phyloP scores from a whole-genome alignment of 92 coral and sea anemone species.

The Pocillopora grandis region DNA sequence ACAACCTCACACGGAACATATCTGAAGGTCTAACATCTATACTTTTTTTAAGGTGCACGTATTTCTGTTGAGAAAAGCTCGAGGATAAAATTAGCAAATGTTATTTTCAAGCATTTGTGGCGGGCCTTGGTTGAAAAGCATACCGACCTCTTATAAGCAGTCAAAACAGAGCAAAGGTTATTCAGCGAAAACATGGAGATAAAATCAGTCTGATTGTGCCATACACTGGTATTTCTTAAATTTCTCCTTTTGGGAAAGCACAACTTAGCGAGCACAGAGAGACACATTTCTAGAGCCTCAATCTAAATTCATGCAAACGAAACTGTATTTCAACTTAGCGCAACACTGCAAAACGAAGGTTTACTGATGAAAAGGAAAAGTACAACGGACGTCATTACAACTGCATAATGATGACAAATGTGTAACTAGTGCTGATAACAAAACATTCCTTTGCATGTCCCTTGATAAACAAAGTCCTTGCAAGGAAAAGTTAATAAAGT shows the following conservation, averaged over 20 bases:
- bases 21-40: too few species aligned
- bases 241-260: background rate
- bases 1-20: background rate
- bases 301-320: background rate
- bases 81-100: background rate
- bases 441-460: background rate
- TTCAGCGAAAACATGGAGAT: background rate
- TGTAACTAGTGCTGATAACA: background rate
- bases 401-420: slow-evolving; percentile 4
- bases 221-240: too few species aligned
- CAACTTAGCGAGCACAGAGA: background rate
- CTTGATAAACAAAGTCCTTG: background rate
- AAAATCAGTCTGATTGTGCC: background rate
- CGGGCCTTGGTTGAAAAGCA: background rate
- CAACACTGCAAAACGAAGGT: too few species aligned
- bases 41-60: background rate
- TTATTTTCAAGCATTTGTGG: background rate
- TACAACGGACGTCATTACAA: background rate
- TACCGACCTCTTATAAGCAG: background rate
- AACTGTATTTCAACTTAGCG: background rate
- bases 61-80: slow-evolving; percentile 4
- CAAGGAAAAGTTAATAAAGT: too few species aligned
- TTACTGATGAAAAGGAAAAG: too few species aligned
- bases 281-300: background rate
- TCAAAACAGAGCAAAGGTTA: background rate